Percentiles rank a stretch among this genome's conserved stretches.
Evolutionary conservation across 2,888 invertebrate species (phyloP).

Genomic region (Panopea generosa): DNA sequence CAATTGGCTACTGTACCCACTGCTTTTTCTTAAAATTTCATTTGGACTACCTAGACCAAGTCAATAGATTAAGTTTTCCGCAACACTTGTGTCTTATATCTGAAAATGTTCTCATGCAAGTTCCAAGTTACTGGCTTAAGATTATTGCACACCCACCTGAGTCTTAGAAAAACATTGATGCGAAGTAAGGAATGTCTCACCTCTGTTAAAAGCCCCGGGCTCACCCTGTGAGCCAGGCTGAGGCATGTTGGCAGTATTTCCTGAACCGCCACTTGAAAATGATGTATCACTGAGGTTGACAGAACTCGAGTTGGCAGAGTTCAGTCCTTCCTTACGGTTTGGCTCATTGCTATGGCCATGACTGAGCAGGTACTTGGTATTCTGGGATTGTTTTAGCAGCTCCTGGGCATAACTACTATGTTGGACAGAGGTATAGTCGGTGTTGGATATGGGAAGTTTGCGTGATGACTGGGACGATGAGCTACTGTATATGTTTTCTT

Average conservation of each 20-base stretch:
- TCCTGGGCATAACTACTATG: constrained; percentile 80
- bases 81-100: no score
- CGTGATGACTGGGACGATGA: constrained; percentile 49
- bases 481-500: constrained; percentile 70
- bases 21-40: no score
- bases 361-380: constrained; percentile 79
- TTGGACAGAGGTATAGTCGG: constrained; percentile 60
- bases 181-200: no score
- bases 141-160: no score
- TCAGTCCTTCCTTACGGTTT: constrained; percentile 54
- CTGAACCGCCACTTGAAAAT: constrained; percentile 73
- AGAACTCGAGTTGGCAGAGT: constrained; percentile 69
- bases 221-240: constrained; percentile 25
- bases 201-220: no score
- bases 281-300: constrained; percentile 77
- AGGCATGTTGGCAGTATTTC: constrained; percentile 55
- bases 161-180: no score
- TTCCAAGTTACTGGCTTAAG: no score
- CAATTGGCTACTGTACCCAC: no score
- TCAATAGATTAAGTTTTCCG: no score
- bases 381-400: constrained; percentile 80
- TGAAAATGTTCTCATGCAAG: no score
- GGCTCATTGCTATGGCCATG: constrained; percentile 67
- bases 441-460: constrained; percentile 34
- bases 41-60: no score